Conservation (phyloP, 2,113 vertebrate genomes). For the Corvus cornix region DNA sequence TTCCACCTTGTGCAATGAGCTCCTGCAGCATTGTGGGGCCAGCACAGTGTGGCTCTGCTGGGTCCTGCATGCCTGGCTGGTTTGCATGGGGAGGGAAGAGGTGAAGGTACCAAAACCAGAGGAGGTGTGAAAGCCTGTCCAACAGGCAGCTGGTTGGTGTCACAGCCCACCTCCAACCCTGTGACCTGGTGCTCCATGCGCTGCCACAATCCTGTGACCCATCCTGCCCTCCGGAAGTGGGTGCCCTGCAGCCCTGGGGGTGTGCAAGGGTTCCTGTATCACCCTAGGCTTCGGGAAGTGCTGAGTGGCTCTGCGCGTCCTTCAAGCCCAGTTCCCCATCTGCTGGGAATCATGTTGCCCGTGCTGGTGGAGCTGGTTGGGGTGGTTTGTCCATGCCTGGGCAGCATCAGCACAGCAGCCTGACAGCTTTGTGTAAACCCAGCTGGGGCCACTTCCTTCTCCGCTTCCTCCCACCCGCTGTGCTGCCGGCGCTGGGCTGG, state of each 20-base stretch:
- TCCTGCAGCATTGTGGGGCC: rapidly evolving
- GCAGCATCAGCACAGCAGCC: constrained; percentile 20
- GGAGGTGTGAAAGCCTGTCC: neutral
- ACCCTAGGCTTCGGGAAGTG: neutral
- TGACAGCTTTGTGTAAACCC: constrained; percentile 46
- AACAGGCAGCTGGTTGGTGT: neutral
- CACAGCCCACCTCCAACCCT: neutral
- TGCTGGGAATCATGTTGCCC: neutral
- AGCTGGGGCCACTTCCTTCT: constrained; percentile 16
- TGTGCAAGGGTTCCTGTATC: neutral
- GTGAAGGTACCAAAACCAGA: neutral
- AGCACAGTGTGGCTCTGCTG: rapidly evolving
- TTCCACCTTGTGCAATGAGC: neutral
- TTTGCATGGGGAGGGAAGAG: rapidly evolving
- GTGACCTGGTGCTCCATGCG: rapidly evolving
- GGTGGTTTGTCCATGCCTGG: constrained; percentile 31
- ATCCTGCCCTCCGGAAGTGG: neutral
- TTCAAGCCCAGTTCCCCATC: rapidly evolving
- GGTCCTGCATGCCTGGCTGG: neutral
- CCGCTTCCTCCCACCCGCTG: neutral
- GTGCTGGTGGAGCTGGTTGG: neutral
- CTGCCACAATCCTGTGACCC: neutral
- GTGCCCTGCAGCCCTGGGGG: neutral
- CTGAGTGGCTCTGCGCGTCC: neutral
- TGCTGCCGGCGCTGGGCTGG: neutral